A percentile compares a stretch with the other conserved stretches of the same genome.
phyloP scores from a whole-genome alignment of 2,888 invertebrate genomes.

The Chouioia cunea region DNA sequence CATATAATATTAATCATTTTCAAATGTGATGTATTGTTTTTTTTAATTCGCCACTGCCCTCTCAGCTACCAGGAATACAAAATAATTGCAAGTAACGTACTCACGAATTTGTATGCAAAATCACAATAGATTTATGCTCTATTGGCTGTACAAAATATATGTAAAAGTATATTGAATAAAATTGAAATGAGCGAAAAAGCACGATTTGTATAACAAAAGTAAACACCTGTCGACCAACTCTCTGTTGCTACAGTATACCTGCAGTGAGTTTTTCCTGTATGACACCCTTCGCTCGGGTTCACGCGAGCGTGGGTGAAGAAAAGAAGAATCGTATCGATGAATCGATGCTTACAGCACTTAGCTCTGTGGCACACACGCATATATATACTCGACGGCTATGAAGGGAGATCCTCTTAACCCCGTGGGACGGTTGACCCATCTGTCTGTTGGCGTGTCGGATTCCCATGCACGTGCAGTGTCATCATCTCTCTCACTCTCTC shows the following conservation, averaged over 20 bases:
- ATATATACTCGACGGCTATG: neutral
- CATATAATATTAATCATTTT: too few species aligned
- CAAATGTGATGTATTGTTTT: too few species aligned
- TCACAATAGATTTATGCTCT: neutral
- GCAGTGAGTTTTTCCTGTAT: too few species aligned
- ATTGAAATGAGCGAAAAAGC: conserved; percentile 25
- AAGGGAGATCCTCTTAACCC: conserved; percentile 55
- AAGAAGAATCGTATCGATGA: conserved; percentile 33
- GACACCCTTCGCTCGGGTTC: neutral
- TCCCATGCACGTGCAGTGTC: conserved; percentile 68
- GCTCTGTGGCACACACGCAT: neutral
- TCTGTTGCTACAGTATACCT: neutral
- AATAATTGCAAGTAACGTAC: too few species aligned
- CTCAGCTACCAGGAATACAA: too few species aligned
- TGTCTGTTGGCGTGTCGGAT: conserved; percentile 60
- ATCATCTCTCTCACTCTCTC: conserved; percentile 59
- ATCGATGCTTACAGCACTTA: conserved; percentile 34
- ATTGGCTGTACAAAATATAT: neutral
- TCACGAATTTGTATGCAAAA: neutral
- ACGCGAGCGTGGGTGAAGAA: neutral
- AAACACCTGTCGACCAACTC: conserved; percentile 20
- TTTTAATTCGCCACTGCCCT: too few species aligned
- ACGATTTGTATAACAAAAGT: conserved; percentile 18
- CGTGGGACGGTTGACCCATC: conserved; percentile 64
- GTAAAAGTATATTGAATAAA: neutral